phyloP scores from a whole-genome alignment of 64 coral and sea anemone species.

The Montipora capricornis region DNA sequence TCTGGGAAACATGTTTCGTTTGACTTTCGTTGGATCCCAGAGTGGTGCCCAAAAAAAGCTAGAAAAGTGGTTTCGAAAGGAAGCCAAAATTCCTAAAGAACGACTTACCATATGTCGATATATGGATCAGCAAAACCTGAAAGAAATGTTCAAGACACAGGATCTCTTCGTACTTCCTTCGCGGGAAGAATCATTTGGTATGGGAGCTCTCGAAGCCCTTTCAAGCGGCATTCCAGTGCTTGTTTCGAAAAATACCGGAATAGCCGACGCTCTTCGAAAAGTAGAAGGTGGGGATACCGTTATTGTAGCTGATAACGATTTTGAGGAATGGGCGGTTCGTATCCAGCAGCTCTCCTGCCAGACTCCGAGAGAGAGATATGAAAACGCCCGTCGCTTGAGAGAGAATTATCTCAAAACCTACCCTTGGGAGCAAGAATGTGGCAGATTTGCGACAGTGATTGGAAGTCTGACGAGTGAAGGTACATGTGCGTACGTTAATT shows the following conservation, averaged over 20 bases:
- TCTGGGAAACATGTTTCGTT: neutral
- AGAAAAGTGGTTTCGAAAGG: neutral
- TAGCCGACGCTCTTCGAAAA: neutral
- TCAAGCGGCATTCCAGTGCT: constrained; percentile 19
- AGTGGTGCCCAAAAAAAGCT: neutral
- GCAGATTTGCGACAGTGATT: neutral
- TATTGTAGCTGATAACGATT: neutral
- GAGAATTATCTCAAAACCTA: neutral
- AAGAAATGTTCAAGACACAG: neutral
- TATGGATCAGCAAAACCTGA: neutral
- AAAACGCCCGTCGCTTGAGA: neutral
- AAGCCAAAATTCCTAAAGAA: neutral
- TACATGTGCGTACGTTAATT: neutral
- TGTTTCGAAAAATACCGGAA: neutral
- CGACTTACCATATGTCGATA: constrained; percentile 25
- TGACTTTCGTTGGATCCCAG: constrained; percentile 45
- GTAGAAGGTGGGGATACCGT: neutral
- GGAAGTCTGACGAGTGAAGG: neutral
- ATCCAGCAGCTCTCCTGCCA: neutral
- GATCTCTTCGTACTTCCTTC: constrained; percentile 35
- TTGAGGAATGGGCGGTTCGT: neutral
- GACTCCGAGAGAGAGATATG: neutral
- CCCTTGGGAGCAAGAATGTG: neutral
- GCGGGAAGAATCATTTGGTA: constrained; percentile 21
- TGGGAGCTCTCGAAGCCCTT: constrained; percentile 41